phyloP scores from a whole-genome alignment of 2,113 vertebrate genomes.

The Clupea harengus region DNA sequence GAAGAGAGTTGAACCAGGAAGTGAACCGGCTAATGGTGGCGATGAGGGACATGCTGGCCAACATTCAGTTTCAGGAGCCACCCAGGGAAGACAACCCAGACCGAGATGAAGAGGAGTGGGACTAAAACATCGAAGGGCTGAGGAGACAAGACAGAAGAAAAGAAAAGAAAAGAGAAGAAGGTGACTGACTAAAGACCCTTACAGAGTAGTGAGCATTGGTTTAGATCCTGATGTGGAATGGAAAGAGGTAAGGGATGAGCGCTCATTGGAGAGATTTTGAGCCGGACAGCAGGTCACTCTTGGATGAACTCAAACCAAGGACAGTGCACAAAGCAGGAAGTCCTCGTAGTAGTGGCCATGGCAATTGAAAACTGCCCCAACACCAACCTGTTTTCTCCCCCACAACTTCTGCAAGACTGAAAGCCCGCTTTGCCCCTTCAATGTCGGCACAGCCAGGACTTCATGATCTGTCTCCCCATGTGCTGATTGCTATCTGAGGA shows the following conservation, averaged over 20 bases:
- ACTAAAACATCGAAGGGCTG: slow-evolving; percentile 40
- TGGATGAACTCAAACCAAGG: neutral
- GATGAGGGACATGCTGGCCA: slow-evolving; percentile 96
- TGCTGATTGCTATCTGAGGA: neutral
- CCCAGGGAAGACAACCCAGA: slow-evolving; percentile 74
- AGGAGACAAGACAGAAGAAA: neutral
- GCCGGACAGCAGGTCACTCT: neutral
- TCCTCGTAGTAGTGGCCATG: neutral
- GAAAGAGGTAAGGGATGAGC: neutral
- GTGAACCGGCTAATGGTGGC: slow-evolving; percentile 94
- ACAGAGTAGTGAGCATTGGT: neutral
- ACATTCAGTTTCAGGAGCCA: slow-evolving; percentile 92
- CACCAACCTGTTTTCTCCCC: neutral
- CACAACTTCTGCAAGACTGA: neutral
- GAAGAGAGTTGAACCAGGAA: slow-evolving; percentile 87
- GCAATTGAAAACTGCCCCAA: neutral
- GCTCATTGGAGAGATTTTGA: neutral
- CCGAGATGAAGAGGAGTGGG: slow-evolving; percentile 87
- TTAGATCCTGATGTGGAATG: neutral
- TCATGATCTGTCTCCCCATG: neutral
- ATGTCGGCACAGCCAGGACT: neutral
- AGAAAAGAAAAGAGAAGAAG: neutral
- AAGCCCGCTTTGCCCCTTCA: neutral
- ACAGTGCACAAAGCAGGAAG: neutral
- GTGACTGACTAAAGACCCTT: neutral